phyloP scores from a whole-genome alignment of 2,797 vertebrate genomes.

The Hydrophis major region DNA sequence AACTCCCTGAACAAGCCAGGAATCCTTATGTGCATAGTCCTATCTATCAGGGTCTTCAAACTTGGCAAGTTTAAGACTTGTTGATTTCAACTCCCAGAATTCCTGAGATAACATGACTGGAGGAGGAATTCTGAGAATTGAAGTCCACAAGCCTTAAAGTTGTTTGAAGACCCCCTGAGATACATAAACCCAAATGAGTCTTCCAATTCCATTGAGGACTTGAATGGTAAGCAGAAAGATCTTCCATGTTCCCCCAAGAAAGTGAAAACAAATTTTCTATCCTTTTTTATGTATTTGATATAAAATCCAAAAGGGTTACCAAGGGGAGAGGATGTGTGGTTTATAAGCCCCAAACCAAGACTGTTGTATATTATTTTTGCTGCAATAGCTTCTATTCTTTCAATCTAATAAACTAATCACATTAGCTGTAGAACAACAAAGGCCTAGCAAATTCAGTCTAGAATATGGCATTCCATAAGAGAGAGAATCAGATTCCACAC shows the following conservation, averaged over 20 bases:
- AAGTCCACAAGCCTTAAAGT: no score
- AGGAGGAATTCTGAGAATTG: no score
- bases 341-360: background rate
- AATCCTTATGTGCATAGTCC: background rate
- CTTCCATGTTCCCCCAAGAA: background rate
- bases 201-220: background rate
- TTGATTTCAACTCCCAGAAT: no score
- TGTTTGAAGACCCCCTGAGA: background rate
- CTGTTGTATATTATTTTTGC: background rate
- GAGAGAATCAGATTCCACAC: background rate
- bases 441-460: background rate
- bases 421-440: background rate
- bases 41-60: background rate
- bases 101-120: no score
- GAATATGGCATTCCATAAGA: background rate
- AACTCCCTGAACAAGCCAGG: background rate
- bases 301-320: background rate
- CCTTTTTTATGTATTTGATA: background rate
- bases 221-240: background rate
- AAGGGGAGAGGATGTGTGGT: background rate
- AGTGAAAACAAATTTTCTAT: background rate
- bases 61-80: no score
- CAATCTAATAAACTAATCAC: background rate
- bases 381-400: background rate
- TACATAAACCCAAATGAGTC: background rate